These are phyloP conservation scores for Prunella himalayana DNA, from an alignment of 2,113 vertebrate genomes.

Conservation along the genomic window DNA sequence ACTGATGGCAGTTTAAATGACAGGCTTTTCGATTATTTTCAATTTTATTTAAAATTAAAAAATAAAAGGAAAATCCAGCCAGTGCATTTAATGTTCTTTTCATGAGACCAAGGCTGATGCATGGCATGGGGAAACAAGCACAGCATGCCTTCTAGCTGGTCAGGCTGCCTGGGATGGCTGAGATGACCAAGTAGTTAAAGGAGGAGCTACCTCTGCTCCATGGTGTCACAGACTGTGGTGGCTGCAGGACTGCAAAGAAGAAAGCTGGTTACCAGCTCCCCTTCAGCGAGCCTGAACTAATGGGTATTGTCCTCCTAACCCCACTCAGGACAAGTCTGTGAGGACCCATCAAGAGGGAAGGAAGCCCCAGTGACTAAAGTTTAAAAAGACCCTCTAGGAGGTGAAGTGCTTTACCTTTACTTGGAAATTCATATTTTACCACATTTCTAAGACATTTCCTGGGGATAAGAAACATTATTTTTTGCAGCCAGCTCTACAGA, in stretches of 20 bases:
- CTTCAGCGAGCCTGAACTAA: background rate
- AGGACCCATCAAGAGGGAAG: background rate
- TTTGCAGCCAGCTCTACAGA: background rate
- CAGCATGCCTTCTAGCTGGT: fast-evolving
- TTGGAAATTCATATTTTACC: constrained; percentile 6
- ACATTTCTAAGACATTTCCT: background rate
- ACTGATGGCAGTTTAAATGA: background rate
- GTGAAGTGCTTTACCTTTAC: background rate
- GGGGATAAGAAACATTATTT: background rate
- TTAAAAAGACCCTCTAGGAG: background rate
- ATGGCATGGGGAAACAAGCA: background rate
- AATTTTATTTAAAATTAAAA: background rate
- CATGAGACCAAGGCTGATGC: background rate
- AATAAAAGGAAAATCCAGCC: background rate
- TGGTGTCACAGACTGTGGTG: background rate
- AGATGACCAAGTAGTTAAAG: background rate
- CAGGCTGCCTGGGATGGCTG: background rate
- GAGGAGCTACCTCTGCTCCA: background rate
- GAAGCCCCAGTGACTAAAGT: background rate
- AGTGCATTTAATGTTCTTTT: background rate
- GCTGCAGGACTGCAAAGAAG: background rate
- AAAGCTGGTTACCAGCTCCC: background rate
- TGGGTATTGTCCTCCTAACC: background rate
- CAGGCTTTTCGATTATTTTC: background rate
- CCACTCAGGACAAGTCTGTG: background rate